Evolutionary conservation across 2,113 vertebrate species (phyloP), one percentile per base, ranked within the genome.

Genomic region (Gopherus flavomarginatus): DNA sequence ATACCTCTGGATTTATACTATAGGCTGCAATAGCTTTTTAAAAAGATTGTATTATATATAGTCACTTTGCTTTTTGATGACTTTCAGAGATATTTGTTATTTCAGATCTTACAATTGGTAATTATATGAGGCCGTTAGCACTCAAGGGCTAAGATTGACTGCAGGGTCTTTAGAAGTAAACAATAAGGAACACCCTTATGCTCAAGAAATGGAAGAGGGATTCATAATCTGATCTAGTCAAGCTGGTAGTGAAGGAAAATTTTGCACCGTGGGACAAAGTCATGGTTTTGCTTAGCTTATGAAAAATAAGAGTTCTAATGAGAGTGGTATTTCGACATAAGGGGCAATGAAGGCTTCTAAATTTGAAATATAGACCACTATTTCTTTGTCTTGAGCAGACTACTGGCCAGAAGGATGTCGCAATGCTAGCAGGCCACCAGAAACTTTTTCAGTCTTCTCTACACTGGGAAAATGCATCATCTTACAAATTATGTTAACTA

Each of bases 81-180:
- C 89, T 92, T 47, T 87, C 96, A 92, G 88, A 88, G 79, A 93
- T 92, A 96, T 97, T 97, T 92, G 79, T 77, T 91, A 42, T 94
- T 96, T 92, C 91, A 96, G 91, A 97, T 77, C 92, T 96, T 94
- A 96, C 88, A 91, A 79, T 95, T 97, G 50, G 94, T 95, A 97
- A 97, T 97, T 97, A 97, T 91, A 80, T 44, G 80, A 96, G 59
- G 59, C 86, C 93, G 94, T 89, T 97, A 81, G 56, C 53, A 90
- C 90, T 95, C 93, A 97, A 92, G 88, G 82, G 89, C 94, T 94
- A 86, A 93, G 91, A 96, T 88, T 82, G 93, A 96, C 94, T 90
- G n/a, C 35, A 82, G 42, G 87, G 94, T 91, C 93, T 94, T 96
- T 95, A 92, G 83, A 97, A 97, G 95, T 93, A 94, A 97, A 82